Evolutionary conservation across 2,113 vertebrate species (phyloP).

Genomic region (Choloepus hoffmanni): DNA sequence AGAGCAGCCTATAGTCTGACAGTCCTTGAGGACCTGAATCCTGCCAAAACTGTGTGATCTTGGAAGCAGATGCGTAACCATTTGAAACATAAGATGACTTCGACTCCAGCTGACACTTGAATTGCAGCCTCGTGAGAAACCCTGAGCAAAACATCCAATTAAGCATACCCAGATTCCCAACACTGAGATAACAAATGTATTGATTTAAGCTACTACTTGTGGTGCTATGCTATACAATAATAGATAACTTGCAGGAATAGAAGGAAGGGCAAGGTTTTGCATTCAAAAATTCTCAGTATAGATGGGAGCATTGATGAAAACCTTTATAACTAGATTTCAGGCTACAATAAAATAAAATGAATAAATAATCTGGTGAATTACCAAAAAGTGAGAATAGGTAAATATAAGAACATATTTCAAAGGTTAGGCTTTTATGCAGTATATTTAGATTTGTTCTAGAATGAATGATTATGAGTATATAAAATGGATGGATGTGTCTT

Average conservation of each 20-base stretch:
- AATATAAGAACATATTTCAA: background rate
- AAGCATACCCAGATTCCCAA: background rate
- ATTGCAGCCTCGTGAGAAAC: background rate
- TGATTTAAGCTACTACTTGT: background rate
- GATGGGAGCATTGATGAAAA: background rate
- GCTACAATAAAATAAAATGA: background rate
- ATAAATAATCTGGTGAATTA: background rate
- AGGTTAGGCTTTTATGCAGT: background rate
- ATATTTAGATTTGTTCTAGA: background rate
- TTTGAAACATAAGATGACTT: background rate
- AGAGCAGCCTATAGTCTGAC: background rate
- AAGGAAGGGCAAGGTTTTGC: background rate
- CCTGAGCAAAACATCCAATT: background rate
- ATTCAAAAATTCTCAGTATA: background rate
- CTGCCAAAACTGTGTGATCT: background rate
- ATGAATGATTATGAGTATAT: background rate
- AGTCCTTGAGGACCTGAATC: background rate
- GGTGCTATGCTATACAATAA: background rate
- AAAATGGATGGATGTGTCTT: background rate
- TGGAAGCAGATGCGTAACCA: background rate
- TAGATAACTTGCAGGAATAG: background rate
- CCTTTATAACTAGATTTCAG: background rate
- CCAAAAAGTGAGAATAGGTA: background rate
- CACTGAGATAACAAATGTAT: background rate
- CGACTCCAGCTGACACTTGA: background rate